Conservation (phyloP, 2,797 vertebrate species). For the Buphagus erythrorhynchus region DNA sequence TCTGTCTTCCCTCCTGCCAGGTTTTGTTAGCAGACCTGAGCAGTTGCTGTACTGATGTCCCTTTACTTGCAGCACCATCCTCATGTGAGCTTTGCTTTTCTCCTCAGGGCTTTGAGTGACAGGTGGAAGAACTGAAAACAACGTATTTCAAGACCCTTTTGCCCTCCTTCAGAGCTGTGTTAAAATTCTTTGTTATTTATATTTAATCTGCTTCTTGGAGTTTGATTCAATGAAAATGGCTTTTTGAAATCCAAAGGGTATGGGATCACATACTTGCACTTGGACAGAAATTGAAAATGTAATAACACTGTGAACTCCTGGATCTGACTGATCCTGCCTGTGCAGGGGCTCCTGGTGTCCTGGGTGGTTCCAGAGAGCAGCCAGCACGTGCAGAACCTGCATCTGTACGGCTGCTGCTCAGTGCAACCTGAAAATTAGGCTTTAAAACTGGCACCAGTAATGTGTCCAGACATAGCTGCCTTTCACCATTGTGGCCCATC, state of each 20-base stretch:
- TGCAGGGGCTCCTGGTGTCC: background rate
- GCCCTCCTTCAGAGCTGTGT: background rate
- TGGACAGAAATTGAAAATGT: conserved; percentile 36
- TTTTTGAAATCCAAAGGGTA: conserved; percentile 26
- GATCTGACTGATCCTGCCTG: background rate
- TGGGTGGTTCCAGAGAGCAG: background rate
- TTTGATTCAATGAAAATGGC: conserved; percentile 6
- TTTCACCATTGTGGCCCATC: background rate
- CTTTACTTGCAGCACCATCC: background rate
- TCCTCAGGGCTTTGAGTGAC: background rate
- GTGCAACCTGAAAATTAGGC: background rate
- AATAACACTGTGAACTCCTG: conserved; percentile 33
- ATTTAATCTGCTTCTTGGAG: background rate
- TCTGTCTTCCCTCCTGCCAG: background rate
- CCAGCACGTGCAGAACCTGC: background rate
- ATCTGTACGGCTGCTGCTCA: background rate
- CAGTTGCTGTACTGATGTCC: background rate
- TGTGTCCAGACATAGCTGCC: background rate
- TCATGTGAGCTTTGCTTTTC: background rate
- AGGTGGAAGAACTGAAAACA: background rate
- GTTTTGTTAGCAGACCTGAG: background rate
- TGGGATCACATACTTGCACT: background rate
- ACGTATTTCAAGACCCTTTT: background rate
- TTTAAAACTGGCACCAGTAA: background rate
- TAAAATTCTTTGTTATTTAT: conserved; percentile 37